These are phyloP conservation scores for Odontamblyopus rebecca DNA, from an alignment of 2,797 vertebrate genomes.

Conservation along the genomic window DNA sequence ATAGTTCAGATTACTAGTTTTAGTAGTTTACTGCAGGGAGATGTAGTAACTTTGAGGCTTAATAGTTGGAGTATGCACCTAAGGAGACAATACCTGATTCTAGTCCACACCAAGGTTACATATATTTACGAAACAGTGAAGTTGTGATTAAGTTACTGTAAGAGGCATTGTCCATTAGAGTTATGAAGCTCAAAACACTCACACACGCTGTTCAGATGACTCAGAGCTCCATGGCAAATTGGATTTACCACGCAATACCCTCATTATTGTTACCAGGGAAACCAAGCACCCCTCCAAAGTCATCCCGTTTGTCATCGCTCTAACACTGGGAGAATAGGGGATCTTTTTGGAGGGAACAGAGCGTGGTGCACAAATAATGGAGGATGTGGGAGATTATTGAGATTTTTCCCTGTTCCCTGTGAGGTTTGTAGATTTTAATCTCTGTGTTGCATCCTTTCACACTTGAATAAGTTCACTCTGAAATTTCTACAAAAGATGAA, in stretches of 20 bases:
- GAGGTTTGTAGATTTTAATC: slow-evolving; percentile 16
- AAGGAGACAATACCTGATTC: background rate
- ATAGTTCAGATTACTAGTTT: background rate
- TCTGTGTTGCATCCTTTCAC: slow-evolving; percentile 12
- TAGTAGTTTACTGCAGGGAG: background rate
- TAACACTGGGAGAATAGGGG: slow-evolving; percentile 28
- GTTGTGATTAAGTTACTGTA: background rate
- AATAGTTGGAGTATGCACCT: background rate
- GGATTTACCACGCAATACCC: slow-evolving; percentile 67
- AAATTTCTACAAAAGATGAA: slow-evolving; percentile 40
- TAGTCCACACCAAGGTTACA: no score
- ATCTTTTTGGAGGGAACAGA: slow-evolving; percentile 32
- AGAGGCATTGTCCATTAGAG: slow-evolving; percentile 3
- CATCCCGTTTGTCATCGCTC: slow-evolving; percentile 61
- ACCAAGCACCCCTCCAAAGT: slow-evolving; percentile 65
- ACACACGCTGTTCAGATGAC: slow-evolving; percentile 43
- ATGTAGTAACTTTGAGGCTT: background rate
- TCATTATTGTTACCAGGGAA: slow-evolving; percentile 74
- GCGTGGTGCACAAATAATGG: background rate
- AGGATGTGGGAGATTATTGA: slow-evolving; percentile 3
- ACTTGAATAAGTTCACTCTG: slow-evolving; percentile 33
- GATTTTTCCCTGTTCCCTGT: slow-evolving; percentile 5
- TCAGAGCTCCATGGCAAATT: slow-evolving; percentile 56
- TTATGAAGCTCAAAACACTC: slow-evolving; percentile 13
- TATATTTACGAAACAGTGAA: no score